phyloP scores from a whole-genome alignment of 1,140 invertebrate genomes.

The Agraylea sexmaculata region DNA sequence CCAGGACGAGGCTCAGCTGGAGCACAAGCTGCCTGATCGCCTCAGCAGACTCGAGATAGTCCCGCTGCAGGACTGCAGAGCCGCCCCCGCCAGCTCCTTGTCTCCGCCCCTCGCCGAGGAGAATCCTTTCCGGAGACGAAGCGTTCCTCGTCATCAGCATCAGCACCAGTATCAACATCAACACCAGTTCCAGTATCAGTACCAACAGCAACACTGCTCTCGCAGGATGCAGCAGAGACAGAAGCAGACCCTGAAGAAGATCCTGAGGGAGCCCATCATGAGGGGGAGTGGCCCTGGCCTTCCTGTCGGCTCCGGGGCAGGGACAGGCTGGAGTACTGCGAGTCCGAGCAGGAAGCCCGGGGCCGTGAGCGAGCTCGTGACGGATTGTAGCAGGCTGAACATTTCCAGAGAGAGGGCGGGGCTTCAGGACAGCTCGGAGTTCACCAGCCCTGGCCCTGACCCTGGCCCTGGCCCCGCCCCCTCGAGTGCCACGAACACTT shows the following conservation, averaged over 20 bases:
- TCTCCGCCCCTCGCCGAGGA: slow-evolving; percentile 22
- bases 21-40: slow-evolving; percentile 33
- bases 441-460: no score
- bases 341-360: no score
- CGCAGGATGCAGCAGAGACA: not conserved
- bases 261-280: slow-evolving; percentile 29
- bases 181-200: slow-evolving; percentile 20
- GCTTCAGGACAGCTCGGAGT: slow-evolving; percentile 33
- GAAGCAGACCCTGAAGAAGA: slow-evolving; percentile 26
- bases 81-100: slow-evolving; percentile 27
- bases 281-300: no score
- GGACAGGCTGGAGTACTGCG: no score
- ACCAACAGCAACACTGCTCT: slow-evolving; percentile 22
- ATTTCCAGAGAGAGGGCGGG: slow-evolving; percentile 23
- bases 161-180: slow-evolving; percentile 8
- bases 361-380: slow-evolving; percentile 10
- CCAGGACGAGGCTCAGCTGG: no score
- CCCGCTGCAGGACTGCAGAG: no score
- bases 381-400: slow-evolving; percentile 13
- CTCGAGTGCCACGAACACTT: slow-evolving; percentile 28
- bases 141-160: slow-evolving; percentile 8
- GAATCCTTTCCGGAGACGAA: slow-evolving; percentile 29
- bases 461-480: no score
- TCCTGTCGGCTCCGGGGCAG: no score
- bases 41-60: slow-evolving; percentile 41